phyloP scores from a whole-genome alignment of 2,888 invertebrate genomes.

The Caenorhabditis afra region DNA sequence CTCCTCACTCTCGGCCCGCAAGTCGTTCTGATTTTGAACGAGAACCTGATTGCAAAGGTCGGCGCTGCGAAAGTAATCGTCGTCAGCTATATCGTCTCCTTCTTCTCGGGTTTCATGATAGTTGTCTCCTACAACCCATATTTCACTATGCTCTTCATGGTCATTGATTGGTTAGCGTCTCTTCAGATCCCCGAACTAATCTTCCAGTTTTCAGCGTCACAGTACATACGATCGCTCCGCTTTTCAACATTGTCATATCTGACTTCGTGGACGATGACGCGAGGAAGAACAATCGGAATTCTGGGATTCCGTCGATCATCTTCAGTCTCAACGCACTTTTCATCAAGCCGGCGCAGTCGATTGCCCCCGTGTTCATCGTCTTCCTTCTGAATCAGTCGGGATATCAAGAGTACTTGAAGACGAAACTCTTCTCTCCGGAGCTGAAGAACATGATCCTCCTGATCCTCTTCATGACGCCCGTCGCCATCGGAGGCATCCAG shows the following conservation, averaged over 20 bases:
- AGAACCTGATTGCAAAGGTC: constrained; percentile 63
- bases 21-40: constrained; percentile 73
- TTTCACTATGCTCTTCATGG: constrained; percentile 77
- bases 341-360: constrained; percentile 79
- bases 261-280: constrained; percentile 80
- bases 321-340: constrained; percentile 80
- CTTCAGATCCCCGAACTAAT: too few relatives aligned
- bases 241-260: constrained; percentile 79
- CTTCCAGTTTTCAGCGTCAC: constrained; percentile 66
- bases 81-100: constrained; percentile 68
- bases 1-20: constrained; percentile 76
- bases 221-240: constrained; percentile 77
- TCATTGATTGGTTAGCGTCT: constrained; percentile 77
- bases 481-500: constrained; percentile 72
- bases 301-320: constrained; percentile 76
- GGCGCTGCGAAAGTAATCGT: constrained; percentile 72
- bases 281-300: constrained; percentile 59
- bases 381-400: constrained; percentile 72
- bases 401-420: constrained; percentile 71
- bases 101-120: constrained; percentile 70
- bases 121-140: constrained; percentile 68
- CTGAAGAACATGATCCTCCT: constrained; percentile 65
- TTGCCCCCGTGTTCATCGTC: constrained; percentile 77
- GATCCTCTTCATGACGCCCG: constrained; percentile 75
- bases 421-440: constrained; percentile 45